These are phyloP conservation scores for Poecile montanus DNA, from an alignment of 2,797 vertebrate genomes.

Conservation along the genomic window DNA sequence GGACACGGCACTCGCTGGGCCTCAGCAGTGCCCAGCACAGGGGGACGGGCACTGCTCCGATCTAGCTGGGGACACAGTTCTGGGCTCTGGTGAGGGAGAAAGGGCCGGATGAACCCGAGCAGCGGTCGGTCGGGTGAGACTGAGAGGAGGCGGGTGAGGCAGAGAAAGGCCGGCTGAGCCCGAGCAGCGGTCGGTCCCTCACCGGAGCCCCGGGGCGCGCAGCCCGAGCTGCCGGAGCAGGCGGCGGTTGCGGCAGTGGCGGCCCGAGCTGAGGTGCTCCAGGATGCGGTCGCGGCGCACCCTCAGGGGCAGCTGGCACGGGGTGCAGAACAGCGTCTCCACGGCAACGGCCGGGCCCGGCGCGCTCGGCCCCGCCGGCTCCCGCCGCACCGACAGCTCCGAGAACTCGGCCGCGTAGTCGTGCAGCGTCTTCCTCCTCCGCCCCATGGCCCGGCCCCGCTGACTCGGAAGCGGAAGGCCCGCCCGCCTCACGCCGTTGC, in stretches of 20 bases:
- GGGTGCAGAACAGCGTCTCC: slow-evolving; percentile 58
- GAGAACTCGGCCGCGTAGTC: slow-evolving; percentile 62
- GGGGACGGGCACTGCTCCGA: neutral
- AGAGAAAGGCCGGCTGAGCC: neutral
- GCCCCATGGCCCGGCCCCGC: slow-evolving; percentile 28
- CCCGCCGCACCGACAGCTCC: slow-evolving; percentile 56
- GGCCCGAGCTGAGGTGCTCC: slow-evolving; percentile 66
- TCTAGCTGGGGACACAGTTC: neutral
- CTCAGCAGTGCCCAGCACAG: neutral
- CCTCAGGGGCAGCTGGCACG: slow-evolving; percentile 60
- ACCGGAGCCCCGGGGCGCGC: slow-evolving; percentile 36
- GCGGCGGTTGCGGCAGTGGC: slow-evolving; percentile 64
- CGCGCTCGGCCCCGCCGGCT: neutral
- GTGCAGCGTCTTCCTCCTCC: slow-evolving; percentile 63
- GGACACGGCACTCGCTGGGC: neutral
- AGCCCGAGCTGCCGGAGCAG: slow-evolving; percentile 52
- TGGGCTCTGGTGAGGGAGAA: neutral
- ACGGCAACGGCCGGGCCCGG: neutral
- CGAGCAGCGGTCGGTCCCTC: neutral
- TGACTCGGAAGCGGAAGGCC: slow-evolving; percentile 20
- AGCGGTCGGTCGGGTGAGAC: neutral
- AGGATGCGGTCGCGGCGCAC: slow-evolving; percentile 62
- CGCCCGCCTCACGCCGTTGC: neutral
- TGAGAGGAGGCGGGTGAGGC: neutral
- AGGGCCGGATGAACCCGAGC: accelerated